These are phyloP conservation scores for Crocallis elinguaria DNA, from an alignment of 2,888 invertebrate species.

Conservation along the genomic window DNA sequence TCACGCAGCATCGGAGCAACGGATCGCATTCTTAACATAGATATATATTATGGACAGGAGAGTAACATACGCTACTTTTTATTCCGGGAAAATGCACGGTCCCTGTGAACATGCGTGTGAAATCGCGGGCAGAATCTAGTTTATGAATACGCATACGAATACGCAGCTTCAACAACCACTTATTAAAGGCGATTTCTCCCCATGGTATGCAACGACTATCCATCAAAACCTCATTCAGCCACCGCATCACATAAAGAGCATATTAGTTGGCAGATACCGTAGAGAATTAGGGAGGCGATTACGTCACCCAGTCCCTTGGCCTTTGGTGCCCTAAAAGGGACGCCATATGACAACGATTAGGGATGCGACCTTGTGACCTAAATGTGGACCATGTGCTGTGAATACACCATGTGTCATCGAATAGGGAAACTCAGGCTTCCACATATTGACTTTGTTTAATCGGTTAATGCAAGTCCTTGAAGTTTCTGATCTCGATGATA, in stretches of 20 bases:
- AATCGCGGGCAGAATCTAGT: no score
- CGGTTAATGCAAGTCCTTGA: no score
- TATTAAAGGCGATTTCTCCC: no score
- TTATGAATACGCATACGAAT: no score
- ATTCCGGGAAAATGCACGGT: no score
- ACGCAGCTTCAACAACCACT: no score
- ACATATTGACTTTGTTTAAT: background rate
- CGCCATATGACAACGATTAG: constrained; percentile 27
- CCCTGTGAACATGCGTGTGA: no score
- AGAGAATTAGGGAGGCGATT: constrained; percentile 10
- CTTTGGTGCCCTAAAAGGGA: constrained; percentile 21
- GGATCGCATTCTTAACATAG: no score
- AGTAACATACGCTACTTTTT: no score
- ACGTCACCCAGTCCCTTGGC: constrained; percentile 23
- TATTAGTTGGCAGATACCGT: constrained; percentile 18
- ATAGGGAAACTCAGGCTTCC: background rate
- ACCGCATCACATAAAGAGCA: constrained; percentile 5
- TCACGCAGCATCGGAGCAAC: no score
- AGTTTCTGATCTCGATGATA: no score
- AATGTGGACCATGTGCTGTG: constrained; percentile 17
- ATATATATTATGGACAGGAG: no score
- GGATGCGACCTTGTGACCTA: constrained; percentile 35
- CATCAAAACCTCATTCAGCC: constrained; percentile 10
- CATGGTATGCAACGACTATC: constrained; percentile 1
- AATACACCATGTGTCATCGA: constrained; percentile 15